These are phyloP conservation scores for Protobothrops flavoviridis DNA, from an alignment of 2,113 vertebrate species.

Conservation along the genomic window DNA sequence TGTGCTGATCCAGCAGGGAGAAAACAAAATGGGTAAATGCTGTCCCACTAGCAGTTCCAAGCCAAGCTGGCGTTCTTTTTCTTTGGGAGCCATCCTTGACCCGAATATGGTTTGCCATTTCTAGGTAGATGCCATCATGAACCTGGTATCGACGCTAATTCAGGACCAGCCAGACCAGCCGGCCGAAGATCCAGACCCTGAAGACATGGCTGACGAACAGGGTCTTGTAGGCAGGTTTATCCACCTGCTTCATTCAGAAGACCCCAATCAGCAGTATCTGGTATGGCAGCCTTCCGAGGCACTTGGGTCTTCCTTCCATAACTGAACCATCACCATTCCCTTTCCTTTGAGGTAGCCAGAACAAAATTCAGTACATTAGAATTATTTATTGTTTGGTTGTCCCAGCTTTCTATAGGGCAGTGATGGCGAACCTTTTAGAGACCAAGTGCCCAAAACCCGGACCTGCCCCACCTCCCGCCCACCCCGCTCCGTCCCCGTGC, in stretches of 20 bases:
- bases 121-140: slow-evolving; percentile 96
- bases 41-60: not conserved
- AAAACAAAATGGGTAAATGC: no score
- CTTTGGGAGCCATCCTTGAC: not conserved
- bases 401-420: no score
- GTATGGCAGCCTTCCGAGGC: slow-evolving; percentile 61
- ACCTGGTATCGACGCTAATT: slow-evolving; percentile 90
- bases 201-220: slow-evolving; percentile 97
- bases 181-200: slow-evolving; percentile 92
- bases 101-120: not conserved
- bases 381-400: no score
- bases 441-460: no score
- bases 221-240: slow-evolving; percentile 96
- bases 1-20: not conserved
- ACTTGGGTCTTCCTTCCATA: not conserved
- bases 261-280: slow-evolving; percentile 95
- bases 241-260: slow-evolving; percentile 91
- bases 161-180: slow-evolving; percentile 98
- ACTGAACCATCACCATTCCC: not conserved
- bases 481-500: no score
- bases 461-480: no score
- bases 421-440: no score
- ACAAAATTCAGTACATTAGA: not conserved
- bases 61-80: not conserved
- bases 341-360: not conserved